Conservation (phyloP, 2,888 invertebrate species). For the Adelognathus sp. region DNA sequence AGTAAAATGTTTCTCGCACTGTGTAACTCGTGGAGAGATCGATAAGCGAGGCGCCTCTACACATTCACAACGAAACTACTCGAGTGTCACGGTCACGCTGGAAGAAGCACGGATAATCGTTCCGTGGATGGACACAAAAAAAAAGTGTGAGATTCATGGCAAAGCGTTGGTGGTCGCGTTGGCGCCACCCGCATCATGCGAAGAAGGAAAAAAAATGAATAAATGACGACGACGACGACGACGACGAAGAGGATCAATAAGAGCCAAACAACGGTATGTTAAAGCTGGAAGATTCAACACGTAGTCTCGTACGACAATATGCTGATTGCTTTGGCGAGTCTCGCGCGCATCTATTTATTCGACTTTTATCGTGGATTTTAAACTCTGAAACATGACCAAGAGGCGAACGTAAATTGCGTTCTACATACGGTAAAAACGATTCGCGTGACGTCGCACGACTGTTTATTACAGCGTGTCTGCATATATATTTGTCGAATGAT, state of each 20-base stretch:
- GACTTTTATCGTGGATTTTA: not conserved
- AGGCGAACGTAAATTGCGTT: not conserved
- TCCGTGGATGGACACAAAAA: conserved; percentile 7
- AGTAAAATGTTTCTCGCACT: not conserved
- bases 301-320: not conserved
- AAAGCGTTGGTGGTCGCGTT: conserved; percentile 12
- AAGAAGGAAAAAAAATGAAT: not conserved
- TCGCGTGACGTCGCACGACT: conserved; percentile 17
- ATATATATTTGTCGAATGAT: conserved; percentile 33
- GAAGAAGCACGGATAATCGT: conserved; percentile 1
- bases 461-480: conserved; percentile 2
- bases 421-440: not conserved
- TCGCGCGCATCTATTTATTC: not conserved
- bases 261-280: not conserved
- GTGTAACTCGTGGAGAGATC: not conserved
- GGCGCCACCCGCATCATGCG: conserved; percentile 45
- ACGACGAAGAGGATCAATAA: not conserved
- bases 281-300: not conserved
- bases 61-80: not conserved
- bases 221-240: not conserved
- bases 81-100: not conserved
- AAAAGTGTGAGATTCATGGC: conserved; percentile 35
- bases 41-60: conserved; percentile 4
- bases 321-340: not conserved
- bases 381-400: not conserved